A percentile compares a stretch with the other conserved stretches of the same genome.
phyloP scores from a whole-genome alignment of 2,113 vertebrate genomes.

The Phalacrocorax pelagicus region DNA sequence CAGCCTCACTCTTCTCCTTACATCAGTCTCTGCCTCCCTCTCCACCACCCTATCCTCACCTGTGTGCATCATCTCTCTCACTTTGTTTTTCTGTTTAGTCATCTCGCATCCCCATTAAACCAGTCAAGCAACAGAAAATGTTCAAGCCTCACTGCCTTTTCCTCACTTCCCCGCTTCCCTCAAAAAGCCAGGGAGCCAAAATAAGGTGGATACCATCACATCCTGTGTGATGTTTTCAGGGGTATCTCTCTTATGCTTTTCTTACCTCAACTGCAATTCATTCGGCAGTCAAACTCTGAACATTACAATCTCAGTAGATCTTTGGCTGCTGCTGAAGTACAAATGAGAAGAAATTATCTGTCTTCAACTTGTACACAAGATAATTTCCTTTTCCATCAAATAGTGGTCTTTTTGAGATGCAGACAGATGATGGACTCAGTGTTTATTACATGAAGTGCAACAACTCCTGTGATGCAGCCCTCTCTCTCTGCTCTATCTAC shows the following conservation, averaged over 20 bases:
- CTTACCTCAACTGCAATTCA: not conserved
- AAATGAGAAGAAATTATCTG: not conserved
- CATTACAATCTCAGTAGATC: not conserved
- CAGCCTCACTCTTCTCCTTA: not conserved
- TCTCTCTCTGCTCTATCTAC: not conserved
- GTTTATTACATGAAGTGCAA: conserved; percentile 13
- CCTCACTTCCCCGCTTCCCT: not conserved
- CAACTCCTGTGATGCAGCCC: not conserved
- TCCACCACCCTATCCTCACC: not conserved
- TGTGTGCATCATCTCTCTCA: not conserved
- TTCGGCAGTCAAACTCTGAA: not conserved
- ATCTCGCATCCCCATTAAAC: not conserved
- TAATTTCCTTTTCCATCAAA: conserved; percentile 2
- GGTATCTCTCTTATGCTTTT: not conserved
- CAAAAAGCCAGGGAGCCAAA: not conserved
- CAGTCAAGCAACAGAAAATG: not conserved
- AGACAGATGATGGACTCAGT: not conserved
- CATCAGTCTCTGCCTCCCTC: not conserved
- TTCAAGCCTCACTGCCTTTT: not conserved
- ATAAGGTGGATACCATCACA: not conserved
- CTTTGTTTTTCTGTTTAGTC: not conserved
- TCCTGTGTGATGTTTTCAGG: not conserved
- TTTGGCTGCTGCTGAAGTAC: not conserved
- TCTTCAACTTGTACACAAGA: not conserved
- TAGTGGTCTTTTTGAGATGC: not conserved